phyloP scores from a whole-genome alignment of 1,140 invertebrate species.

The Pristionchus pacificus region DNA sequence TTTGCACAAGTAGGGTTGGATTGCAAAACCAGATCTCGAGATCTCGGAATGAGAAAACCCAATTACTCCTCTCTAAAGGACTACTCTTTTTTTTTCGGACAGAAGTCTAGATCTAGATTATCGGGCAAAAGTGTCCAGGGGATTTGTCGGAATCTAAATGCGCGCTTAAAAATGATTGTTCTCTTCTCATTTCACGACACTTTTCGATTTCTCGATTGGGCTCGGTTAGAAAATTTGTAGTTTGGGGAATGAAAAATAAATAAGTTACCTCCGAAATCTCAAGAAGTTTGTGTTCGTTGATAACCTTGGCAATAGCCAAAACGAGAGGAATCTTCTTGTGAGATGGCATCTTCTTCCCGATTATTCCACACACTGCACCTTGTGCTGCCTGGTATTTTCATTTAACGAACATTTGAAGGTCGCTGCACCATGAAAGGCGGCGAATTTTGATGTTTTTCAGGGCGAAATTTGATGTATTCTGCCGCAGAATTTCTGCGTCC shows the following conservation, averaged over 20 bases:
- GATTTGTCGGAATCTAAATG: neutral
- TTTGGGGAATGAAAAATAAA: conserved; percentile 1
- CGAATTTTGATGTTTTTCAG: neutral
- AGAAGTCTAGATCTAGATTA: neutral
- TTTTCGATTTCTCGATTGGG: no score
- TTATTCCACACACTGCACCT: conserved; percentile 5
- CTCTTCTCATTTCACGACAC: no score
- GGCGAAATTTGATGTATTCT: neutral
- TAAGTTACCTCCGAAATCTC: conserved; percentile 24
- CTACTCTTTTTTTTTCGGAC: conserved; percentile 11
- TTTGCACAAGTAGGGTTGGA: no score
- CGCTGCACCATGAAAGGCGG: neutral
- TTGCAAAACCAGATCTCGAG: no score
- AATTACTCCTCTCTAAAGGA: no score
- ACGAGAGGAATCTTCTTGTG: conserved; percentile 24
- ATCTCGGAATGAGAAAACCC: no score
- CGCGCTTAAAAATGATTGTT: conserved; percentile 3
- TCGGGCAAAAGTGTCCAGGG: neutral
- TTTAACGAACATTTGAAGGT: neutral
- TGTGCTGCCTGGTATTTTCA: conserved; percentile 18
- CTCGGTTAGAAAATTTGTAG: neutral
- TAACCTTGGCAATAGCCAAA: neutral
- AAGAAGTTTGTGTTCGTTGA: conserved; percentile 10
- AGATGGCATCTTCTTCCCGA: conserved; percentile 33
- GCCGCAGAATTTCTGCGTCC: no score